Evolutionary conservation across 1,140 invertebrate species (phyloP), one percentile per base, ranked within the genome.

Genomic region (Papilio polytes): DNA sequence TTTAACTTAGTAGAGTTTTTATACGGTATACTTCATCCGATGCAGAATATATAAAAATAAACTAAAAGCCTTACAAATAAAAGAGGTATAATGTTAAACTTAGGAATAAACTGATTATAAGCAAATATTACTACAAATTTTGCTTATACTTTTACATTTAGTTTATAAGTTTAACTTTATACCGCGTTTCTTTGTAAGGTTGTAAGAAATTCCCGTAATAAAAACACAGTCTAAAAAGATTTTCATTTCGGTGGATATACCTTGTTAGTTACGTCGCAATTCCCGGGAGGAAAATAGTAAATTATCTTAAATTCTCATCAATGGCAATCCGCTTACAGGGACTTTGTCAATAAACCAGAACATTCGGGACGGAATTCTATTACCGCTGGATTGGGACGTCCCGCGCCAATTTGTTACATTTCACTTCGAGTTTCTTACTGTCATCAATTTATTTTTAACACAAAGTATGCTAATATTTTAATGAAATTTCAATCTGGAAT

Each of bases 351-450:
- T 78, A 78, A 59, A 78, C 26, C 53, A 36, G 26, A 78, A 56
- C 76, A 78, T 78, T 78, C 31, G 53, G 76, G 53, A 78, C 76
- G 76, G 51, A 78, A 78, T 78, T 78, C 76, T 78, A 78, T 78
- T 78, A 78, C 76, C 76, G 76, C 51, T 56, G 56, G 76, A 78
- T 56, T 78, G 76, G 76, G 51, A 53, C 48, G 53, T 41, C 76
- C 53, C 51, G 48, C 48, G 56, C 20, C 76, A 78, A 78, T 78
- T 78, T 78, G 48, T 78, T 77, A 59, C 51, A 53, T 77, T 31
- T 31, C 15, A 53, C 48, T 36, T 20, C n/a, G 26, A 59, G 1
- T 56, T 78, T 78, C 53, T 78, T 53, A 59, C 26, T 63, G 76
- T 63, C 76, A 31, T 59, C 76, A 78, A 59, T 56, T 78, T 78